phyloP scores from a whole-genome alignment of 1,140 invertebrate genomes.

The Brachionus rubens region DNA sequence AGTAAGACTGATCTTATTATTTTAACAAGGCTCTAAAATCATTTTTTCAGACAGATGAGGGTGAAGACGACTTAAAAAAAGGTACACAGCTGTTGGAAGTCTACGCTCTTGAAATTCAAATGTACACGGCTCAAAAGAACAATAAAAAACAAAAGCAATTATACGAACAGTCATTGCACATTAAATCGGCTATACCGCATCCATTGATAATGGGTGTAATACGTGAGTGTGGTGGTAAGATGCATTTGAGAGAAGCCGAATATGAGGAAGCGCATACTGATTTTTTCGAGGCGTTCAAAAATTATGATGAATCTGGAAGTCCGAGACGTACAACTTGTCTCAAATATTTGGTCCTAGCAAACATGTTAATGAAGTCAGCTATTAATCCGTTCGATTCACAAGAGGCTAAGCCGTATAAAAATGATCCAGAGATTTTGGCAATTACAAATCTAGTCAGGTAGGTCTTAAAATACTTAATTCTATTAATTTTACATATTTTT shows the following conservation, averaged over 20 bases:
- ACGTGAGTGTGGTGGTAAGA: constrained; percentile 93
- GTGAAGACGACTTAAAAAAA: constrained; percentile 45
- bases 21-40: too few relatives aligned
- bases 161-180: constrained; percentile 96
- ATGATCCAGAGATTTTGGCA: constrained; percentile 96
- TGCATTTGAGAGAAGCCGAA: constrained; percentile 96
- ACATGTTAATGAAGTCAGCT: constrained; percentile 99
- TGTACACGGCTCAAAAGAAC: constrained; percentile 99
- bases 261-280: constrained; percentile 98
- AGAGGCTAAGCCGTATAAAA: constrained; percentile 99
- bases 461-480: background rate
- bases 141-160: constrained; percentile 95
- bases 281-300: constrained; percentile 99
- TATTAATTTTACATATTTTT: constrained; percentile 37
- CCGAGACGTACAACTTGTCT: constrained; percentile 91
- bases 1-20: too few relatives aligned
- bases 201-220: constrained; percentile 87
- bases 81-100: constrained; percentile 96
- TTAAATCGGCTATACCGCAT: constrained; percentile 99
- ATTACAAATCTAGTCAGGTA: constrained; percentile 95
- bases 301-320: constrained; percentile 99
- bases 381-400: constrained; percentile 99
- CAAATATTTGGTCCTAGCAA: constrained; percentile 96
- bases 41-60: constrained; percentile 19
- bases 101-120: constrained; percentile 98